Evolutionary conservation across 2,113 vertebrate genomes (phyloP).

Genomic region (Epinephelus lanceolatus): DNA sequence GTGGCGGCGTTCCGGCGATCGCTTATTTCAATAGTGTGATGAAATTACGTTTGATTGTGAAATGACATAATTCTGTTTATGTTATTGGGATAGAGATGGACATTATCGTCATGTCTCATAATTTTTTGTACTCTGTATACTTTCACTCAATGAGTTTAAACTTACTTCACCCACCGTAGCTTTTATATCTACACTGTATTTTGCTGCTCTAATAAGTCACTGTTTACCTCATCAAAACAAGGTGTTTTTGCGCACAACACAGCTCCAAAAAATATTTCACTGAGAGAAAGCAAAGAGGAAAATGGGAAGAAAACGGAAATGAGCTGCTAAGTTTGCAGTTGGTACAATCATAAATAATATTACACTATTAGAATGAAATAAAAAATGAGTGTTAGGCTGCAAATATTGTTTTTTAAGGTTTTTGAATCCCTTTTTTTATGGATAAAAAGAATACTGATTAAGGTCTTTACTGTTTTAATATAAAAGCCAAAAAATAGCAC

Average conservation of each 20-base stretch:
- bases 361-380: neutral
- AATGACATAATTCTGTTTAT: constrained; percentile 8
- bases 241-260: neutral
- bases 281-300: neutral
- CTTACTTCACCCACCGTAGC: neutral
- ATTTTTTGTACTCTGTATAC: neutral
- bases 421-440: neutral
- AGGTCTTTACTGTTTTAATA: neutral
- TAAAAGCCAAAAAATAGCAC: neutral
- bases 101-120: neutral
- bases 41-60: neutral
- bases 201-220: constrained; percentile 1
- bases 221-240: neutral
- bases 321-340: neutral
- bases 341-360: neutral
- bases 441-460: neutral
- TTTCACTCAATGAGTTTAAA: neutral
- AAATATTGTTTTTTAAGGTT: neutral
- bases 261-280: neutral
- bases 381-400: neutral
- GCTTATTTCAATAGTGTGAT: constrained; percentile 27
- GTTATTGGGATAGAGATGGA: neutral
- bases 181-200: neutral
- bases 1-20: neutral
- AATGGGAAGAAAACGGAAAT: neutral